A percentile compares a stretch with the other conserved stretches of the same genome.
These are phyloP conservation scores for Chroicocephalus ridibundus DNA, from an alignment of 2,113 vertebrate species.

Conservation along the genomic window DNA sequence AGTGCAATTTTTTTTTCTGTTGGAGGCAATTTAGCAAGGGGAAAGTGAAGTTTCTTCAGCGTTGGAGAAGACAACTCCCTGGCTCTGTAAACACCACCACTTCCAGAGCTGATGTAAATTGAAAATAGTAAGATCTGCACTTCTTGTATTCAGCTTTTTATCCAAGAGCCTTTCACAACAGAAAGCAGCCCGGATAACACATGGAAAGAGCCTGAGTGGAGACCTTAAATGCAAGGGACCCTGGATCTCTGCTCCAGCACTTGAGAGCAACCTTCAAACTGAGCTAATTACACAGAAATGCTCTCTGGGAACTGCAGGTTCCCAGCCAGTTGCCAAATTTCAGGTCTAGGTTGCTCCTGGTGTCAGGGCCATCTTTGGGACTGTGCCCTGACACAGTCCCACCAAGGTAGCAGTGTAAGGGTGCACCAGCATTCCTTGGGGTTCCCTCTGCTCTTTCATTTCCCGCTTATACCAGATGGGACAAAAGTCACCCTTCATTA, in stretches of 20 bases:
- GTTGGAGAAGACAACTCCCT: not conserved
- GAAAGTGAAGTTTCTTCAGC: not conserved
- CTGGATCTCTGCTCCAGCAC: not conserved
- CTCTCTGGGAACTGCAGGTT: not conserved
- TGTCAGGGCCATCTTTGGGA: not conserved
- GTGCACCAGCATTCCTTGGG: not conserved
- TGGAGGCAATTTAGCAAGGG: not conserved
- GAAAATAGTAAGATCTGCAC: not conserved
- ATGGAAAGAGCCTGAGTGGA: not conserved
- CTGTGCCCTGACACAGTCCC: not conserved
- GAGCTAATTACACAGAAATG: not conserved
- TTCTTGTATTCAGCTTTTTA: not conserved
- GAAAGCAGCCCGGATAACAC: not conserved
- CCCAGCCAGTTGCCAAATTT: not conserved
- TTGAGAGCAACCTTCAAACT: not conserved
- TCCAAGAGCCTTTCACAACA: not conserved
- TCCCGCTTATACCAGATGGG: not conserved
- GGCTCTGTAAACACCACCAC: not conserved
- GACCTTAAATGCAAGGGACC: not conserved
- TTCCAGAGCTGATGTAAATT: not conserved
- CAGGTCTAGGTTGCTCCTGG: not conserved
- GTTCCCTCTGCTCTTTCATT: not conserved
- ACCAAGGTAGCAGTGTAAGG: not conserved
- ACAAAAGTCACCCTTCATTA: not conserved
- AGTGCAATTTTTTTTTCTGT: not conserved